A percentile compares a stretch with the other conserved stretches of the same genome.
Evolutionary conservation across 2,797 vertebrate species (phyloP).

Genomic region (Uromys caudimaculatus): DNA sequence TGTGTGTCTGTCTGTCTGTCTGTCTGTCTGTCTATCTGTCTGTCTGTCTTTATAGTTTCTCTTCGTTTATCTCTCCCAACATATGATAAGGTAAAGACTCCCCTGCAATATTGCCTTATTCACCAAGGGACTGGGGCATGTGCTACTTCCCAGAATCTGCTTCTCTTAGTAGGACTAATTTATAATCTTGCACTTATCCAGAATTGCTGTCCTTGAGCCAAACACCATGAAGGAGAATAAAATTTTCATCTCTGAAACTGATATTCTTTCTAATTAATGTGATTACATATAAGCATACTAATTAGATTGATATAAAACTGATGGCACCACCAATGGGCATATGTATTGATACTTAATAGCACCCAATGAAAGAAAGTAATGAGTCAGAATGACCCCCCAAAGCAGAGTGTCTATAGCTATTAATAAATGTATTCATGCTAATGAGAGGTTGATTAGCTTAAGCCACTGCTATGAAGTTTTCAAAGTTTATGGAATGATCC

Average conservation of each 20-base stretch:
- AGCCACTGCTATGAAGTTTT: constrained; percentile 79
- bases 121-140: neutral
- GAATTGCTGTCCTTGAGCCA: constrained; percentile 66
- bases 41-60: neutral
- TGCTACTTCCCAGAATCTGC: neutral
- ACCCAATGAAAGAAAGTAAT: constrained; percentile 68
- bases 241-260: constrained; percentile 60
- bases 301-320: constrained; percentile 75
- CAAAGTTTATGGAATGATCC: constrained; percentile 34
- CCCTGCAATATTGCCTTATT: neutral
- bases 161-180: constrained; percentile 44
- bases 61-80: neutral
- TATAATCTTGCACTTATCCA: constrained; percentile 9
- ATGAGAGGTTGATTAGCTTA: constrained; percentile 75
- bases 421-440: constrained; percentile 72
- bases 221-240: constrained; percentile 66
- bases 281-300: constrained; percentile 58
- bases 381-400: constrained; percentile 69
- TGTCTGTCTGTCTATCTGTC: neutral
- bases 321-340: constrained; percentile 66
- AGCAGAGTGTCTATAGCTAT: constrained; percentile 60
- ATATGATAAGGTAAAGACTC: neutral
- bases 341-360: constrained; percentile 76
- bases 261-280: constrained; percentile 73
- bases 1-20: neutral